Evolutionary conservation across 2,113 vertebrate species (phyloP).

Genomic region (Cochlearius cochlearius): DNA sequence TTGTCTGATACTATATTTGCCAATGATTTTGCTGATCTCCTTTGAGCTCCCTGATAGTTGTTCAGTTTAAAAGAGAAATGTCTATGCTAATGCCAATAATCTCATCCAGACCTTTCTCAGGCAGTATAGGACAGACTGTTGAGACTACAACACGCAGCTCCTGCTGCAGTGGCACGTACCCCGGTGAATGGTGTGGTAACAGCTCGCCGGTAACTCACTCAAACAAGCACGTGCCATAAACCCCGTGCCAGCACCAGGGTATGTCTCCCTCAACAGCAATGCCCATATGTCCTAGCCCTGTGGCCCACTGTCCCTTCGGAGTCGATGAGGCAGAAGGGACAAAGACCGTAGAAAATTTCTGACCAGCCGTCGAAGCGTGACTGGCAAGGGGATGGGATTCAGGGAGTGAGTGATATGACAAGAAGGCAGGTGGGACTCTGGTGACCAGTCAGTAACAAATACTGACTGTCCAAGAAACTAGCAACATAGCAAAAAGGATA

Average conservation of each 20-base stretch:
- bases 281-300: background rate
- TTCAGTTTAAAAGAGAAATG: background rate
- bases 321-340: fast-evolving
- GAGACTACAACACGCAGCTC: background rate
- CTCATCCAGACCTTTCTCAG: background rate
- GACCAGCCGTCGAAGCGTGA: fast-evolving
- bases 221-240: background rate
- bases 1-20: background rate
- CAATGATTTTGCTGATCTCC: background rate
- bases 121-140: no score
- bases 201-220: background rate
- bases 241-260: no score
- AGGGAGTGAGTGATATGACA: fast-evolving
- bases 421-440: background rate
- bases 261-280: background rate
- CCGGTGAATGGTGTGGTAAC: background rate
- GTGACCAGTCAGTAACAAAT: background rate
- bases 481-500: background rate
- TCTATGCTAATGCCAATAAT: background rate
- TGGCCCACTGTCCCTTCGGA: background rate
- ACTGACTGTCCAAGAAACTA: background rate
- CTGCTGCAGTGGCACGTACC: background rate
- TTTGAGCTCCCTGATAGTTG: background rate
- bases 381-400: background rate
- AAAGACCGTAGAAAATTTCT: background rate